Evolutionary conservation across 1,140 invertebrate species (phyloP), one percentile per base, ranked within the genome.

Genomic region (Kradibia gibbosae): DNA sequence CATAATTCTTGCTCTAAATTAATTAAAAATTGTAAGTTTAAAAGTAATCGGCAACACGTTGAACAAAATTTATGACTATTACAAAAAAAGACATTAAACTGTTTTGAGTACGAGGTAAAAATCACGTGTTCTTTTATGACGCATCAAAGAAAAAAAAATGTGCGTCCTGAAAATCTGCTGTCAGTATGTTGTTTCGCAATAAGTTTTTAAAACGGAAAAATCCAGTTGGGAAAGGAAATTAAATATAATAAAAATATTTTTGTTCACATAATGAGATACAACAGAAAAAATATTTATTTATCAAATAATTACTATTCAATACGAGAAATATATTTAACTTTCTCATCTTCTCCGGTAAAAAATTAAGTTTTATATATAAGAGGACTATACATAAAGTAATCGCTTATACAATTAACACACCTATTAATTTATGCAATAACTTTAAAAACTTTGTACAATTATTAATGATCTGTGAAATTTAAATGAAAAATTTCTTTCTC

Each of bases 71-170:
- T 81, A 77, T 57, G 74, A 81, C 25, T 42, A 36, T 20, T 55
- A 81, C n/a, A 60, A 72, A 81, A 77, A 76, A 77, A 76, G 60
- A 36, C 53, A 75, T n/a, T 81, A 81, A 81, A 81, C 28, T 20
- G 7, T 55, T 25, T 5, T 17, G 20, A 34, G 28, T 48, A 34
- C 17, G 80, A 81, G 80, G 74, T 81, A 81, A 83, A 67, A 81
- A 73, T 62, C 79, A 81, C 74, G 45, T 81, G 82, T 80, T 80
- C 71, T 77, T 83, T 83, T 73, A 81, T 73, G 62, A 25, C 45
- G 39, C 48, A 8, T 22, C 53, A 48, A 50, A 70, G 22, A 53
- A 71, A 50, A 70, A 77, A 74, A 39, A 72, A 36, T 28, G 15
- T 28, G 36, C 57, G 22, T n/a, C 11, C 73, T 53, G 73, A 76